These are phyloP conservation scores for Polydrusus tereticollis DNA, from an alignment of 2,888 invertebrate genomes.

Conservation along the genomic window DNA sequence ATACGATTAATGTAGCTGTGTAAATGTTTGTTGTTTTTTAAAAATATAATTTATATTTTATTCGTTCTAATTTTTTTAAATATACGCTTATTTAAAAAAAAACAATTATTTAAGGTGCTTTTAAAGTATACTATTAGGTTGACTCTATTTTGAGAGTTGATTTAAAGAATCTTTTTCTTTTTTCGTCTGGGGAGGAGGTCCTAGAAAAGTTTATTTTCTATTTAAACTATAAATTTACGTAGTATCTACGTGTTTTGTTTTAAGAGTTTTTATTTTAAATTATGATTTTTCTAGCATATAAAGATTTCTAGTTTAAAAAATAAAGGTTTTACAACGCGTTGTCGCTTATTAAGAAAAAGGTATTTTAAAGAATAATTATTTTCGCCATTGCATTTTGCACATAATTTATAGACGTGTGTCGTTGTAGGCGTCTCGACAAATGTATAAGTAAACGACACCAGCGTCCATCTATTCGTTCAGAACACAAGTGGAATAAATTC, in stretches of 20 bases:
- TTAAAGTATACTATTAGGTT: constrained; percentile 48
- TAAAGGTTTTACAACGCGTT: neutral
- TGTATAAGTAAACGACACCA: too few relatives aligned
- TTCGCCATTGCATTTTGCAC: too few relatives aligned
- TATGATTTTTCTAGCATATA: neutral
- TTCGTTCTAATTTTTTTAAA: constrained; percentile 14
- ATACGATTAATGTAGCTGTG: constrained; percentile 32
- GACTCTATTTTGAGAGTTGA: constrained; percentile 41
- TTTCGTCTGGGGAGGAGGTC: neutral
- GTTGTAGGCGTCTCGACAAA: too few relatives aligned
- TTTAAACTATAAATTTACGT: constrained; percentile 29
- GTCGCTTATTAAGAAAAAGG: too few relatives aligned
- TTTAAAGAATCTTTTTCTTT: neutral
- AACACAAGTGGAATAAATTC: too few relatives aligned
- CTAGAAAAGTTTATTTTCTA: constrained; percentile 3
- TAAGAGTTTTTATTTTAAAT: neutral
- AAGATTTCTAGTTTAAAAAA: neutral
- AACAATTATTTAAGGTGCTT: constrained; percentile 54
- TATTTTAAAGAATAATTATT: too few relatives aligned
- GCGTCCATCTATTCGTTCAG: too few relatives aligned
- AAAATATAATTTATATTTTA: constrained; percentile 7
- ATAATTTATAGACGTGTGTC: too few relatives aligned
- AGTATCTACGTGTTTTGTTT: constrained; percentile 38
- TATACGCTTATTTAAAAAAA: constrained; percentile 55
- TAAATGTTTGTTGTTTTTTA: neutral